Conservation (phyloP, 2,888 invertebrate species). For the Zhengitettix transpicula region DNA sequence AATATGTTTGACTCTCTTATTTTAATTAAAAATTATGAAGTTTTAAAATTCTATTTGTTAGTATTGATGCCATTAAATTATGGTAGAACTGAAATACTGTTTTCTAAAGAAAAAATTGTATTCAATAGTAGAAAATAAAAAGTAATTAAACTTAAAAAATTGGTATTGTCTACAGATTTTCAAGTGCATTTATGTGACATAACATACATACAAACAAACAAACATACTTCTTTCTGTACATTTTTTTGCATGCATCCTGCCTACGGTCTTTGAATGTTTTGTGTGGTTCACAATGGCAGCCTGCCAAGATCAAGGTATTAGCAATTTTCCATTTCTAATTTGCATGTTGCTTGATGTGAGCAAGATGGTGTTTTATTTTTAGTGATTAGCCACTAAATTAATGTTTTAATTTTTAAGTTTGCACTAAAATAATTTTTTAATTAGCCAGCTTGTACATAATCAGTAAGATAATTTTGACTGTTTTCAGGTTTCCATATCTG, state of each 20-base stretch:
- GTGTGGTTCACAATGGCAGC: constrained; percentile 51
- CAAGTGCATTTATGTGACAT: constrained; percentile 1
- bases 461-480: too few relatives aligned
- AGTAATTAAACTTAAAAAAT: background rate
- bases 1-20: too few relatives aligned
- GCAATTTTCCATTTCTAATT: constrained; percentile 26
- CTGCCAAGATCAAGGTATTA: constrained; percentile 44
- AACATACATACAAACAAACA: constrained; percentile 7
- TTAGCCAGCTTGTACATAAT: too few relatives aligned
- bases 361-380: background rate
- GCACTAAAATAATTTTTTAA: too few relatives aligned
- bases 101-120: too few relatives aligned
- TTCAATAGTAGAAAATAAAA: too few relatives aligned
- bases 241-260: constrained; percentile 45
- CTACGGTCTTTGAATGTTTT: constrained; percentile 53
- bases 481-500: too few relatives aligned
- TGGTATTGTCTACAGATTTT: background rate
- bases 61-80: too few relatives aligned
- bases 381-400: background rate
- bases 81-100: too few relatives aligned
- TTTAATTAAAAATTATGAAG: too few relatives aligned
- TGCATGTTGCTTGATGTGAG: constrained; percentile 20
- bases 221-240: constrained; percentile 10
- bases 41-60: too few relatives aligned
- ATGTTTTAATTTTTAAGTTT: too few relatives aligned